These are phyloP conservation scores for Psilanteris sp. DNA, from an alignment of 1,140 invertebrate species.

Conservation along the genomic window DNA sequence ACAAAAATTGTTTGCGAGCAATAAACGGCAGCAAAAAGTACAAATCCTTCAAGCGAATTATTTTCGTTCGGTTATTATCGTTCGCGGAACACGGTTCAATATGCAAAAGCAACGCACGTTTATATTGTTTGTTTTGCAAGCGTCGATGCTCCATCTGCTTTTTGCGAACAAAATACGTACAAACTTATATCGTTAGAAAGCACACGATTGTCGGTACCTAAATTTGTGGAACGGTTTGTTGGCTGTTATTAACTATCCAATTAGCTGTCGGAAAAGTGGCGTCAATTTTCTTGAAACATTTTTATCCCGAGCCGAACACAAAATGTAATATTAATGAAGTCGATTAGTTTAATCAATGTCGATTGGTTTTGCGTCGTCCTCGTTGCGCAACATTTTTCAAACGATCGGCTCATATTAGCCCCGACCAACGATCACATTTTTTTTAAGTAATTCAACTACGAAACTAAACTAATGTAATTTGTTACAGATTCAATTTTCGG, in stretches of 20 bases:
- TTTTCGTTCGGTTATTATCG: conserved; percentile 15
- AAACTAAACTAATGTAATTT: no score
- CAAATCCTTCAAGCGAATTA: conserved; percentile 19
- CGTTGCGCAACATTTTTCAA: conserved; percentile 29
- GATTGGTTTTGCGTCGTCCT: conserved; percentile 26
- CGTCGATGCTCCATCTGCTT: conserved; percentile 7
- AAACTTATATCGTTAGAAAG: no score
- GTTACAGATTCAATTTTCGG: no score
- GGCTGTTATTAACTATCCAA: not conserved
- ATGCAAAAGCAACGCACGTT: not conserved
- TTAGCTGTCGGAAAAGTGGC: conserved; percentile 8
- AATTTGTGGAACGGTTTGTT: not conserved
- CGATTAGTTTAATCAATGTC: conserved; percentile 53
- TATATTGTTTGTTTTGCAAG: conserved; percentile 33
- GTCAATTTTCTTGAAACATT: conserved; percentile 8
- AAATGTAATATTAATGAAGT: conserved; percentile 40
- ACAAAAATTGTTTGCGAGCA: no score
- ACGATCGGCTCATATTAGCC: not conserved
- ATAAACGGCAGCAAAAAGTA: no score
- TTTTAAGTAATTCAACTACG: no score
- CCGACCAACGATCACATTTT: not conserved
- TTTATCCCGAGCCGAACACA: conserved; percentile 6
- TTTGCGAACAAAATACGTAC: conserved; percentile 13
- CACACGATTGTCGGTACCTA: no score
- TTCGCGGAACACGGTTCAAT: not conserved